phyloP scores from a whole-genome alignment of 2,797 vertebrate species.

The Malurus splendens region DNA sequence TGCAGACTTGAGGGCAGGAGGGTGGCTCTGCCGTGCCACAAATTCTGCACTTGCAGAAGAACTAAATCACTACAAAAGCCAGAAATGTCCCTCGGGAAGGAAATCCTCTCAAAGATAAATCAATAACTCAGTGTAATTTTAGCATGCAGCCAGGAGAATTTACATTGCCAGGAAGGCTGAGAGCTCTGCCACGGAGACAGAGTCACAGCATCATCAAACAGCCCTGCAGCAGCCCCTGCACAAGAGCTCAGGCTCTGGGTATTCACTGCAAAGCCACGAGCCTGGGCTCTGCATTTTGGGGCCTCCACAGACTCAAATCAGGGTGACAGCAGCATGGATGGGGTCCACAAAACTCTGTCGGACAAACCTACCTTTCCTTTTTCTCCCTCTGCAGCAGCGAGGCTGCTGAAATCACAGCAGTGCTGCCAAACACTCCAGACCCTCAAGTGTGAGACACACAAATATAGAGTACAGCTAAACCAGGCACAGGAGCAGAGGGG shows the following conservation, averaged over 20 bases:
- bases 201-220: conserved; percentile 27
- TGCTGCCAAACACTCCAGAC: neutral
- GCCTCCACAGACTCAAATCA: neutral
- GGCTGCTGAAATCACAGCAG: fast-evolving
- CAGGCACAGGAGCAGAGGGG: neutral
- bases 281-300: neutral
- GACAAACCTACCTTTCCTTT: neutral
- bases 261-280: neutral
- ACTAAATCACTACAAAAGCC: conserved; percentile 25
- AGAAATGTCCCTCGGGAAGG: conserved; percentile 53
- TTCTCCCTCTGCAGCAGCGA: neutral
- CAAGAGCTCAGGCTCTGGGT: neutral
- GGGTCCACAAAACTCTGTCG: neutral
- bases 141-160: conserved; percentile 51
- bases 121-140: conserved; percentile 62
- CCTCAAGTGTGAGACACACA: neutral
- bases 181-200: conserved; percentile 4
- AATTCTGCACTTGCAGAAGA: neutral
- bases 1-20: neutral
- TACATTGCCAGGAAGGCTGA: conserved; percentile 63
- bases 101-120: conserved; percentile 70
- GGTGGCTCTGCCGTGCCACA: neutral
- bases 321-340: neutral
- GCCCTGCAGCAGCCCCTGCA: neutral
- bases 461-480: neutral